Evolutionary conservation across 2,113 vertebrate genomes (phyloP), one percentile per base, ranked within the genome.

Genomic region (Pangasianodon hypophthalmus): DNA sequence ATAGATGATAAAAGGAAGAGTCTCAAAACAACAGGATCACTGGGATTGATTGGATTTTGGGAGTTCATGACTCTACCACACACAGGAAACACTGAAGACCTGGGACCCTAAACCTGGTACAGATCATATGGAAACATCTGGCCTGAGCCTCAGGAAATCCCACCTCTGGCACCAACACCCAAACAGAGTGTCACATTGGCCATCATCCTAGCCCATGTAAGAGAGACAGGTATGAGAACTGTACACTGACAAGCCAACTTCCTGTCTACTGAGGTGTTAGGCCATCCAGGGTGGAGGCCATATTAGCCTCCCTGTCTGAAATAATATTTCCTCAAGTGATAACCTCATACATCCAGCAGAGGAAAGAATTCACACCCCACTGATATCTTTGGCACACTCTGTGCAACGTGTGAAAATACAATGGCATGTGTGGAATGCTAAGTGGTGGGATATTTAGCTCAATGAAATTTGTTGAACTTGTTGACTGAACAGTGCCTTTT

Each of bases 71-170:
- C 16, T 54, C 7, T n/a, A 26, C 52, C 85, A 64, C 69, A 62
- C 86, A 91, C 10, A 75, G 41, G 4, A 86, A 91, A 85, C 11
- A 58, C 60, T 69, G 83, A 82, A 77, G 83, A 87, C 69, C 62
- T n/a, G n/a, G 19, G 44, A 90, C 64, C 14, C 56, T 88, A 87
- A 87, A 89, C 87, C 87, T 88, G 94, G 94, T 93, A 88, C 71
- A 90, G 91, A 95, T 95, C 94, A 93, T 67, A 88, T 91, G 93
- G 92, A 93, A 93, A 95, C 93, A 94, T 95, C 94, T 95, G 94
- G 93, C 52, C 58, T 82, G 62, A 93, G 93, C 50, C 58, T 71
- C 73, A 93, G 88, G 93, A 93, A 93, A 93, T 90, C 85, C 71
- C 89, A 81, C 48, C 52, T 69, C 80, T 73, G 56, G 29, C 69